Evolutionary conservation across 2,797 vertebrate species (phyloP).

Genomic region (Alectoris magna): DNA sequence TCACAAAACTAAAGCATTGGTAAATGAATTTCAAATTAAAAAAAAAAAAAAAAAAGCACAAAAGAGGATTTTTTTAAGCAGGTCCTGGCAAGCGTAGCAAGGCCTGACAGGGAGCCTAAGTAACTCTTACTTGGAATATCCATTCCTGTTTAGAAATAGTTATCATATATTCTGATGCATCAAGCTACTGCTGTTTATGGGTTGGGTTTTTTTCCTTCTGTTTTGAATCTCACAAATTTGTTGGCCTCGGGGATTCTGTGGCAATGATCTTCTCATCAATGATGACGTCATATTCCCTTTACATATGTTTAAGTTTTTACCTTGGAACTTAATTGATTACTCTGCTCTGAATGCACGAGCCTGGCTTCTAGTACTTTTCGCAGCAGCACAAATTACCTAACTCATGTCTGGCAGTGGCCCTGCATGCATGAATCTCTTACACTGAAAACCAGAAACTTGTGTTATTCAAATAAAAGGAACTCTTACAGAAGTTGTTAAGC

Average conservation of each 20-base stretch:
- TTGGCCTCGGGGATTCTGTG: not conserved
- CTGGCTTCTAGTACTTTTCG: not conserved
- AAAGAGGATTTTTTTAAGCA: not conserved
- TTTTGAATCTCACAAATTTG: not conserved
- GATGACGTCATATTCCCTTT: not conserved
- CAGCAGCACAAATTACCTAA: not conserved
- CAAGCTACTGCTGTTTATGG: not conserved
- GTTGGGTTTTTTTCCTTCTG: not conserved
- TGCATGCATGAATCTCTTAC: not conserved
- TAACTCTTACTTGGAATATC: not conserved
- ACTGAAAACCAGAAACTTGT: not conserved
- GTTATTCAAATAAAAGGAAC: not conserved
- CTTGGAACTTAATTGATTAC: not conserved
- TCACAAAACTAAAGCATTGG: not conserved
- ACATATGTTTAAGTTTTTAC: not conserved
- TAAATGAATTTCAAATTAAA: not conserved
- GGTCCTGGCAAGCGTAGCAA: not conserved
- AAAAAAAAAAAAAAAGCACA: not conserved
- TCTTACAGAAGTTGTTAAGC: not conserved
- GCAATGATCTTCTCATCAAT: not conserved
- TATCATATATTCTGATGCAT: not conserved
- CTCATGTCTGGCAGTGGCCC: not conserved
- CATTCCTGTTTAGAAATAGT: not conserved
- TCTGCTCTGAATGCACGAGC: not conserved
- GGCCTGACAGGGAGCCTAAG: not conserved